phyloP scores from a whole-genome alignment of 1,140 invertebrate genomes.

The Xylocopa sonorina region DNA sequence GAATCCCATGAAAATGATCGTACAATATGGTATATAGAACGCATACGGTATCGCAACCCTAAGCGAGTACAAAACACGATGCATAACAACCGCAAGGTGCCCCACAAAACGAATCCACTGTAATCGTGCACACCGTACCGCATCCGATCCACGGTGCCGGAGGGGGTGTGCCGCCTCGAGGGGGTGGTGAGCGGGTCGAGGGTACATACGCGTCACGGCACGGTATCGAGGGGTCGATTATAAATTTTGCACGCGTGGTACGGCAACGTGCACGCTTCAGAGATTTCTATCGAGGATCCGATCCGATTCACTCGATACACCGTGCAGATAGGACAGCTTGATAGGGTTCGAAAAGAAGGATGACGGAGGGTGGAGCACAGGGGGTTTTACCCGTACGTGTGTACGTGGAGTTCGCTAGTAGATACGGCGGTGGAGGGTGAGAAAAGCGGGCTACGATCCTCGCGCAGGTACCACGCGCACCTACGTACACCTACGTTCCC shows the following conservation, averaged over 20 bases:
- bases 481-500: conserved; percentile 25
- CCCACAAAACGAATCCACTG: conserved; percentile 22
- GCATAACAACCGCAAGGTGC: neutral
- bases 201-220: conserved; percentile 22
- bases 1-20: neutral
- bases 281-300: conserved; percentile 52
- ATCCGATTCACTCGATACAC: conserved; percentile 48
- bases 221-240: conserved; percentile 49
- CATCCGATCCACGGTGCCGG: conserved; percentile 10
- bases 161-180: conserved; percentile 8
- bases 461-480: conserved; percentile 28
- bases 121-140: neutral
- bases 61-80: no score
- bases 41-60: no score
- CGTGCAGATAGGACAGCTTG: conserved; percentile 45
- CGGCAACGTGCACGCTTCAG: conserved; percentile 49
- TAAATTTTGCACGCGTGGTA: conserved; percentile 53
- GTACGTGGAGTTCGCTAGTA: no score
- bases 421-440: neutral
- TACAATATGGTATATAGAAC: no score
- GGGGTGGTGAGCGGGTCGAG: neutral
- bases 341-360: conserved; percentile 42
- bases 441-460: neutral
- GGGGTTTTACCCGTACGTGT: no score
- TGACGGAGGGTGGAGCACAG: neutral